These are phyloP conservation scores for Cottoperca gobio DNA, from an alignment of 2,797 vertebrate species.

Conservation along the genomic window DNA sequence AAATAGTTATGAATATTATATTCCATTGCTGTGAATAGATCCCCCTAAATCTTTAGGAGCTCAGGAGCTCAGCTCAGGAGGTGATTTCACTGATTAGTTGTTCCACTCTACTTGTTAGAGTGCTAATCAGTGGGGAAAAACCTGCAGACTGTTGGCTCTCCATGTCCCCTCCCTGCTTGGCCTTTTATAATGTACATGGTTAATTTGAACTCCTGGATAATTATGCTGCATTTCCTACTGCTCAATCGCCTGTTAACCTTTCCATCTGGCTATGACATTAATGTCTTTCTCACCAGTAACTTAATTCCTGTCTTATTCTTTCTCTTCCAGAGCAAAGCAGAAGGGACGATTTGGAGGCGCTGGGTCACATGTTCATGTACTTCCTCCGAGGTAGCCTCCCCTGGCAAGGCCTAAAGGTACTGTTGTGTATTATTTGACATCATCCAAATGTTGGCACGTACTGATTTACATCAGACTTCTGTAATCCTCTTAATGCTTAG, in stretches of 20 bases:
- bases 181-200: slow-evolving; percentile 4
- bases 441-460: background rate
- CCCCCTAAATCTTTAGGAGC: too few relatives aligned
- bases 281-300: slow-evolving; percentile 13
- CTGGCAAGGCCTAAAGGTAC: slow-evolving; percentile 98
- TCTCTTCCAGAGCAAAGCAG: slow-evolving; percentile 94
- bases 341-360: slow-evolving; percentile 95
- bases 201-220: slow-evolving; percentile 21
- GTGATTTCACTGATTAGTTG: slow-evolving; percentile 34
- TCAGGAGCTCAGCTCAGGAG: slow-evolving; percentile 10
- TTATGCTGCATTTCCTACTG: background rate
- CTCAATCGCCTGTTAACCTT: background rate
- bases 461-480: slow-evolving; percentile 25
- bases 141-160: slow-evolving; percentile 1
- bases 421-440: slow-evolving; percentile 6
- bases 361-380: slow-evolving; percentile 99
- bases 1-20: too few relatives aligned
- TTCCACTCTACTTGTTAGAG: background rate
- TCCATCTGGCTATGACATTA: background rate
- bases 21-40: too few relatives aligned
- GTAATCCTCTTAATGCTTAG: slow-evolving; percentile 17
- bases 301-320: slow-evolving; percentile 8
- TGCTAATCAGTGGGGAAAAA: slow-evolving; percentile 29
- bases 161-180: background rate
- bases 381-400: slow-evolving; percentile 97